phyloP scores from a whole-genome alignment of 2,113 vertebrate genomes.

The Oreochromis niloticus region DNA sequence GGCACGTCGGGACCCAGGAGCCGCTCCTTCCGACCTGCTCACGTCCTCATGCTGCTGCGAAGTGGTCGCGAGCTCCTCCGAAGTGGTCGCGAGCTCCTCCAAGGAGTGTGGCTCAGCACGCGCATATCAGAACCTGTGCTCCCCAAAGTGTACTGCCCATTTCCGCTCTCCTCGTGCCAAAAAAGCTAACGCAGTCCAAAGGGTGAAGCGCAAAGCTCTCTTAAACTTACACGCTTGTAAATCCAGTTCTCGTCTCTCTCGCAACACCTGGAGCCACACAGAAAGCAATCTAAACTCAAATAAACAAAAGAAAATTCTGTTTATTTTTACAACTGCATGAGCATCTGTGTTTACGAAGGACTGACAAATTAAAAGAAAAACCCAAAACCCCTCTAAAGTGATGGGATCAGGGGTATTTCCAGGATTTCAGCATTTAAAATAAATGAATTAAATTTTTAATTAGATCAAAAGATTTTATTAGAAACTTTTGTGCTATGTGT shows the following conservation, averaged over 20 bases:
- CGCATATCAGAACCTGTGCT: neutral
- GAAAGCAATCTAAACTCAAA: neutral
- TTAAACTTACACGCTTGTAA: fast-evolving
- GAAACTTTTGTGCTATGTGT: fast-evolving
- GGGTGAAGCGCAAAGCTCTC: neutral
- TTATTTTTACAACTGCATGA: neutral
- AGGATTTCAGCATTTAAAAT: neutral
- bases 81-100: neutral
- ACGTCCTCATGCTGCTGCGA: neutral
- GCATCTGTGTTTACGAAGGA: neutral
- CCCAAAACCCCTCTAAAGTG: neutral
- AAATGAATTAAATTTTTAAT: neutral
- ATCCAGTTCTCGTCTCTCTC: neutral
- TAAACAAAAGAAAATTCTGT: neutral
- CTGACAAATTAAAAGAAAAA: neutral
- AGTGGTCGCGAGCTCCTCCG: neutral
- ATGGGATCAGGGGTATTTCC: neutral
- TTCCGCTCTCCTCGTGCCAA: neutral
- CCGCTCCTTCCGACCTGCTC: neutral
- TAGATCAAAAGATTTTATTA: neutral
- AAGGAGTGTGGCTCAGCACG: neutral
- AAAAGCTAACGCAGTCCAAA: neutral
- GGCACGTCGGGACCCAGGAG: neutral
- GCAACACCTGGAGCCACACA: neutral
- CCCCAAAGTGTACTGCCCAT: neutral